Conservation (phyloP, 2,888 invertebrate genomes). For the Slavum lentiscoides region DNA sequence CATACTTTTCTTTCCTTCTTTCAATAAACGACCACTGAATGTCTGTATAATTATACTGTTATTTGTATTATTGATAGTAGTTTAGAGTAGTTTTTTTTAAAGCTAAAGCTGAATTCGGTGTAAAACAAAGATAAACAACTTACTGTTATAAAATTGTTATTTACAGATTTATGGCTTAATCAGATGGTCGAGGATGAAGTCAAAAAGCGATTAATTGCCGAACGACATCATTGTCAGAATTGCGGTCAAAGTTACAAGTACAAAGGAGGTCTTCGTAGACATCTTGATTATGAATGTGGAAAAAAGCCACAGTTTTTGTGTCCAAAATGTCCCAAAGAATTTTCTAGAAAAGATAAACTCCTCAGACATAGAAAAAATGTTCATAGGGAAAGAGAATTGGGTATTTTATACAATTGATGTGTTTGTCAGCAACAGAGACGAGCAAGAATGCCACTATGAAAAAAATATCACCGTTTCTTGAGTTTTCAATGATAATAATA, state of each 20-base stretch:
- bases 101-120: neutral
- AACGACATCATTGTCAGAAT: conserved; percentile 55
- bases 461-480: neutral
- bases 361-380: conserved; percentile 55
- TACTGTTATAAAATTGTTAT: neutral
- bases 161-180: conserved; percentile 36
- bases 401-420: neutral
- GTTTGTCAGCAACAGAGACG: neutral
- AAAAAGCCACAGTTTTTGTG: conserved; percentile 62
- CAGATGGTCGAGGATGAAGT: conserved; percentile 47
- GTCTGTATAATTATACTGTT: neutral
- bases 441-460: neutral
- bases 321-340: conserved; percentile 60
- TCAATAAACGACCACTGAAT: neutral
- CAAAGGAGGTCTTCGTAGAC: conserved; percentile 59
- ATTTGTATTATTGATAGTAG: neutral
- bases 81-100: conserved; percentile 17
- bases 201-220: conserved; percentile 49
- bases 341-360: conserved; percentile 61
- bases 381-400: conserved; percentile 32
- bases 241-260: conserved; percentile 64
- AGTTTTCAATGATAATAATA: too few relatives aligned
- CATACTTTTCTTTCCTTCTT: too few relatives aligned
- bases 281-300: conserved; percentile 60
- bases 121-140: neutral